Evolutionary conservation across 2,888 invertebrate species (phyloP).

Genomic region (Rhaphigaster nebulosa): DNA sequence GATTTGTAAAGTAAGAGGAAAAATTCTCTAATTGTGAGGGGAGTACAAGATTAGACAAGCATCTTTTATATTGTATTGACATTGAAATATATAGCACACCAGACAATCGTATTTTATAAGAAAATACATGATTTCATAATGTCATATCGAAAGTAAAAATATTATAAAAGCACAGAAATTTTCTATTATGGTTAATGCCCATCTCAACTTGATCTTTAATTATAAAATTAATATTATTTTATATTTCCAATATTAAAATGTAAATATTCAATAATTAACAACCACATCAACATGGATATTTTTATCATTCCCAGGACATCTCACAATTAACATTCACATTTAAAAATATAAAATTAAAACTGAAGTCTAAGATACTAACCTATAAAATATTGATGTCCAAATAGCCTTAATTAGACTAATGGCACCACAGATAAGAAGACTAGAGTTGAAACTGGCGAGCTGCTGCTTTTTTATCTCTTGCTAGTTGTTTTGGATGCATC

Average conservation of each 20-base stretch:
- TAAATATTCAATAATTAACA: slow-evolving; percentile 11
- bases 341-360: slow-evolving; percentile 23
- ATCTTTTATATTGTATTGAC: neutral
- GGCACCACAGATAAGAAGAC: neutral
- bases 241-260: slow-evolving; percentile 16
- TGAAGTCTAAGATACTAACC: slow-evolving; percentile 9
- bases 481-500: slow-evolving; percentile 78
- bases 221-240: neutral
- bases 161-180: neutral
- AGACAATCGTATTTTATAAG: neutral
- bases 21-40: neutral
- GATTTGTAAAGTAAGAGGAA: neutral
- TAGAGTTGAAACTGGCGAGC: slow-evolving; percentile 54
- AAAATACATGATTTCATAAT: neutral
- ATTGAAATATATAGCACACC: neutral
- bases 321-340: neutral
- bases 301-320: neutral
- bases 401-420: neutral
- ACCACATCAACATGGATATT: neutral
- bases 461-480: slow-evolving; percentile 70
- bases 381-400: neutral
- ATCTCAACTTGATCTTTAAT: neutral
- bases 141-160: neutral
- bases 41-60: neutral
- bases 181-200: neutral